These are phyloP conservation scores for Caenorhabditis latens DNA, from an alignment of 1,140 invertebrate genomes.

Conservation along the genomic window DNA sequence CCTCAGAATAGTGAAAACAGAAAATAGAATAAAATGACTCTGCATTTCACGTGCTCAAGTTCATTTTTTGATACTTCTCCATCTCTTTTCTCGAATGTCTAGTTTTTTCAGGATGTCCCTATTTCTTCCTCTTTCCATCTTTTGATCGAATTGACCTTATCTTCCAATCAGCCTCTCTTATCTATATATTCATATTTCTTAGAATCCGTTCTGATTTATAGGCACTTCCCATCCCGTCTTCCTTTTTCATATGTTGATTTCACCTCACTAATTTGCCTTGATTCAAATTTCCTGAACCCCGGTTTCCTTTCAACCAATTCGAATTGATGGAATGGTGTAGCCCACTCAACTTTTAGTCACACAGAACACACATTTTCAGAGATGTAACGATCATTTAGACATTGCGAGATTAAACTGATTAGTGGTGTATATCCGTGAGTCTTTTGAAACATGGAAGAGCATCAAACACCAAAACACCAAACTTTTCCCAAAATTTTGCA, in stretches of 20 bases:
- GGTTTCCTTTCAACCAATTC: background rate
- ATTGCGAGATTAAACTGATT: background rate
- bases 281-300: conserved; percentile 26
- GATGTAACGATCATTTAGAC: background rate
- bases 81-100: background rate
- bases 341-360: background rate
- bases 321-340: background rate
- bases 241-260: background rate
- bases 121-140: background rate
- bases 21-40: too few species aligned
- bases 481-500: background rate
- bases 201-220: conserved; percentile 2
- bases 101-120: background rate
- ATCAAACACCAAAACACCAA: background rate
- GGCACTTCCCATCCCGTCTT: background rate
- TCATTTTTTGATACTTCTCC: background rate
- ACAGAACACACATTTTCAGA: background rate
- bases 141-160: conserved; percentile 12
- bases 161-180: background rate
- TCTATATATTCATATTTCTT: background rate
- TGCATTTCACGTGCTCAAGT: too few species aligned
- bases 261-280: background rate
- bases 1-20: too few species aligned
- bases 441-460: background rate
- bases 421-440: background rate